These are phyloP conservation scores for Piaya cayana DNA, from an alignment of 2,113 vertebrate genomes.

Conservation along the genomic window DNA sequence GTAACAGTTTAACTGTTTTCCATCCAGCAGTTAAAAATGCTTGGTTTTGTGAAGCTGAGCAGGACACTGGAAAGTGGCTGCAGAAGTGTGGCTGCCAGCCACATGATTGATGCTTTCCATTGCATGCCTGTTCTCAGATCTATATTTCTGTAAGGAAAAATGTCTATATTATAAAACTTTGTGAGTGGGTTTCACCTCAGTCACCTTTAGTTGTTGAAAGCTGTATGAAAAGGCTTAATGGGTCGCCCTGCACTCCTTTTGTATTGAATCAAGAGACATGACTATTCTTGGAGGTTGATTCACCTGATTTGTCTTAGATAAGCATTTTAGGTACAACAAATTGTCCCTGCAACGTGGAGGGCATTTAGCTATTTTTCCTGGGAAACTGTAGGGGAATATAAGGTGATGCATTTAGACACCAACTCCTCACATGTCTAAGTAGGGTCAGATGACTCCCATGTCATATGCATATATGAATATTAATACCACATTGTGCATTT, in stretches of 20 bases:
- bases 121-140: not conserved
- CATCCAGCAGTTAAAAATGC: conserved; percentile 18
- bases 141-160: not conserved
- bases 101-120: not conserved
- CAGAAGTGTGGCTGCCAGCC: not conserved
- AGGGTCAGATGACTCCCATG: not conserved
- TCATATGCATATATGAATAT: not conserved
- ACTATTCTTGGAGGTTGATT: not conserved
- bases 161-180: not conserved
- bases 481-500: not conserved
- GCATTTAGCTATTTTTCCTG: not conserved
- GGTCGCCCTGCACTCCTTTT: not conserved
- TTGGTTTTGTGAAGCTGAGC: conserved; percentile 18
- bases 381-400: not conserved
- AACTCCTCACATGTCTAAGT: not conserved
- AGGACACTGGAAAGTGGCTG: not conserved
- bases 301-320: not conserved
- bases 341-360: not conserved
- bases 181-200: not conserved
- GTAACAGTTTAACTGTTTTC: conserved; percentile 13
- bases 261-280: not conserved
- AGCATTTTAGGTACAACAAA: not conserved
- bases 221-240: not conserved
- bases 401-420: not conserved
- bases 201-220: not conserved